These are phyloP conservation scores for Argyrosomus japonicus DNA, from an alignment of 2,113 vertebrate species.

Conservation along the genomic window DNA sequence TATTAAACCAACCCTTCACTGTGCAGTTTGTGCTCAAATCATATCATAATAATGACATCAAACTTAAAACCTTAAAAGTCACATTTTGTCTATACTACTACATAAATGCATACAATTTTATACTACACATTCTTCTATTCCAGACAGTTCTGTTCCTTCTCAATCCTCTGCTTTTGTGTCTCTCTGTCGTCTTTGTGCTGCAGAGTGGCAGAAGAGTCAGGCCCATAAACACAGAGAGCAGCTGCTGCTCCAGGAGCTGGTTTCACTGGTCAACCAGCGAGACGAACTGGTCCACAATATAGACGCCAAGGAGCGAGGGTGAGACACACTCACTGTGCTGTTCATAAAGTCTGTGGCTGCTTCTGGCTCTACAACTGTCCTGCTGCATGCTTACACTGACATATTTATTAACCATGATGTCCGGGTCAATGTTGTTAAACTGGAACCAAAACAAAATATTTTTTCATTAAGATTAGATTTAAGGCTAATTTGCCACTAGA, in stretches of 20 bases:
- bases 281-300: slow-evolving; percentile 89
- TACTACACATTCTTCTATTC: not conserved
- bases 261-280: slow-evolving; percentile 91
- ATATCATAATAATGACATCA: too few relatives aligned
- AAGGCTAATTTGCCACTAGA: not conserved
- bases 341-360: not conserved
- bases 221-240: slow-evolving; percentile 88
- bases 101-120: too few relatives aligned
- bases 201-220: slow-evolving; percentile 89
- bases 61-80: too few relatives aligned
- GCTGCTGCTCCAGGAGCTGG: slow-evolving; percentile 90
- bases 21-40: too few relatives aligned
- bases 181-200: not conserved
- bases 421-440: not conserved
- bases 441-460: too few relatives aligned
- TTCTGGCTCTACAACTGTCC: not conserved
- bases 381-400: not conserved
- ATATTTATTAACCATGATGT: not conserved
- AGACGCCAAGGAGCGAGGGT: slow-evolving; percentile 91
- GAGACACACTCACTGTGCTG: slow-evolving; percentile 54
- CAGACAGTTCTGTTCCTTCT: not conserved
- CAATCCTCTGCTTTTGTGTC: not conserved
- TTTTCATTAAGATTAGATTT: not conserved
- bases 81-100: too few relatives aligned
- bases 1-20: too few relatives aligned